Conservation (phyloP, 2,113 vertebrate genomes). For the Puntigrus tetrazona region DNA sequence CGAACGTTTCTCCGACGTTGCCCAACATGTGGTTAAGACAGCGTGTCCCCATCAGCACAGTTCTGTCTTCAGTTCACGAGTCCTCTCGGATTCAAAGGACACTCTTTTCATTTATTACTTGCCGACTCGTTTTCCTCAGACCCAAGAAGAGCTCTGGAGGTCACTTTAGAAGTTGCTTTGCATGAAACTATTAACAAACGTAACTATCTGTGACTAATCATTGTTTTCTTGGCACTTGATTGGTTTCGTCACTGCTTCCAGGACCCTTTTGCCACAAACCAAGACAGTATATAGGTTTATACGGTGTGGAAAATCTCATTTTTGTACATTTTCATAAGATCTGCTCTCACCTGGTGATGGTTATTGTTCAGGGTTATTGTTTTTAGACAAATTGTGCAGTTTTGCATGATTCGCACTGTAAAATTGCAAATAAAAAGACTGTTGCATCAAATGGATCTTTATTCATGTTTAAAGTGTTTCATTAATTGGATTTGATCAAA, state of each 20-base stretch:
- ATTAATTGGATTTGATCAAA: too few relatives aligned
- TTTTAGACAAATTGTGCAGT: too few relatives aligned
- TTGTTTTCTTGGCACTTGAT: background rate
- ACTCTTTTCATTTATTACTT: background rate
- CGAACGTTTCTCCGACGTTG: slow-evolving; percentile 12
- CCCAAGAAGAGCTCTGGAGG: background rate
- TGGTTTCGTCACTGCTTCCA: background rate
- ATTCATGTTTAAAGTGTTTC: too few relatives aligned
- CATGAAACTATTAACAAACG: too few relatives aligned
- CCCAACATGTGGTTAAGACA: slow-evolving; percentile 41
- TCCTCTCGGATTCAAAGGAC: background rate
- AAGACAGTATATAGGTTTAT: background rate
- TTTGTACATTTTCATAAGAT: background rate
- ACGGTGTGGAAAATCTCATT: background rate
- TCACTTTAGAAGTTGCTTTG: too few relatives aligned
- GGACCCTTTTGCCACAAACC: background rate
- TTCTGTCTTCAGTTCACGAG: background rate
- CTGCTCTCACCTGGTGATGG: too few relatives aligned
- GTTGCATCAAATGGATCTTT: too few relatives aligned
- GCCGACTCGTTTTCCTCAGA: background rate
- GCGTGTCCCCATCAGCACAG: slow-evolving; percentile 26
- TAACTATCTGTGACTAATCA: background rate
- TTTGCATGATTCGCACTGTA: too few relatives aligned
- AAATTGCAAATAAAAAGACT: too few relatives aligned
- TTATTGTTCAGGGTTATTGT: too few relatives aligned